Evolutionary conservation across 2,888 invertebrate genomes (phyloP).

Genomic region (Globia sparganii): DNA sequence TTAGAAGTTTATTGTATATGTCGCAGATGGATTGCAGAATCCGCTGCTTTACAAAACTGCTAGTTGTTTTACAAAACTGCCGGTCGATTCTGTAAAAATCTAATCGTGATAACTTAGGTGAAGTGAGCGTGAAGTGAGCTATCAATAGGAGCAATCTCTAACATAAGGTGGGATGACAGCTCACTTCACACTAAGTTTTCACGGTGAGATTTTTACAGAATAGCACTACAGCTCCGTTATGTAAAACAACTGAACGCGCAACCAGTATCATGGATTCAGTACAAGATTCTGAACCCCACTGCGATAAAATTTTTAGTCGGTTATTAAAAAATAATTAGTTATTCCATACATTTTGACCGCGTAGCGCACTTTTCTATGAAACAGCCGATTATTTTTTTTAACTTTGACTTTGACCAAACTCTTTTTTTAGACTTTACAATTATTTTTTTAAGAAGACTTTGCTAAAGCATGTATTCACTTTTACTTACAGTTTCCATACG

Average conservation of each 20-base stretch:
- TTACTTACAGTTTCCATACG: constrained; percentile 9
- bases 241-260: too few relatives aligned
- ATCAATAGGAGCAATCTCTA: too few relatives aligned
- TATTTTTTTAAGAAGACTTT: not conserved
- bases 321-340: not conserved
- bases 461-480: not conserved
- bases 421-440: not conserved
- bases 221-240: too few relatives aligned
- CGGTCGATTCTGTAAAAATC: too few relatives aligned
- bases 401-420: not conserved
- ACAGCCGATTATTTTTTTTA: not conserved
- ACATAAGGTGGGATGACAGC: too few relatives aligned
- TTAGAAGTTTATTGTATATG: not conserved
- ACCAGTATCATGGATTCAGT: not conserved
- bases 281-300: not conserved
- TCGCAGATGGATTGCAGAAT: not conserved
- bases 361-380: not conserved
- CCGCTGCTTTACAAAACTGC: too few relatives aligned
- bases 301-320: not conserved
- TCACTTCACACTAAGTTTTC: too few relatives aligned
- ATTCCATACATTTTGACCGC: not conserved
- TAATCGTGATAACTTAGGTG: too few relatives aligned
- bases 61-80: too few relatives aligned
- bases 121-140: too few relatives aligned
- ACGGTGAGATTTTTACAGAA: too few relatives aligned